Base-by-base conservation (phyloP, 1,140 invertebrate species). In the Trichomalopsis sarcophagae region DNA sequence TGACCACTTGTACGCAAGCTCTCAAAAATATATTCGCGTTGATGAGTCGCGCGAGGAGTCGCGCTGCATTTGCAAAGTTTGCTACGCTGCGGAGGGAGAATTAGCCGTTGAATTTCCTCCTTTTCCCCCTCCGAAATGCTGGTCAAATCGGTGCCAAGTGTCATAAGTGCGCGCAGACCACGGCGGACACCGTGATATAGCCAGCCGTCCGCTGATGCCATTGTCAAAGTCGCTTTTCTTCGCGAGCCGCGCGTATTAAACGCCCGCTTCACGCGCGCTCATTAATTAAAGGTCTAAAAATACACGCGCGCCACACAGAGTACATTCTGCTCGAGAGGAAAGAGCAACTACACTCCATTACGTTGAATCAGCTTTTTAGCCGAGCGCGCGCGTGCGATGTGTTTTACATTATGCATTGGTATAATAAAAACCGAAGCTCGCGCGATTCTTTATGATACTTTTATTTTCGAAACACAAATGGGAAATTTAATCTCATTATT, bases 271-370 rank as follows among this genome's bases (percentile, higher is more conserved):
- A 10, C 21, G 13, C 40, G 76, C 27, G 50, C 68, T 81, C 66
- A 81, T 81, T 81, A 71, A 69, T 69, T 71, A 47, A 69, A 14
- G 11, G n/a, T 44, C 69, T 30, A 81, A 50, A 81, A 81, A 81
- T 81, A 81, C 40, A 71, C 40, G 66, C 27, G 6, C 17, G 6
- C 17, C 47, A 10, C 47, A 47, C 10, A 47, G 44, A 17, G 55
- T 36, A 11, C 0, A 66, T 66, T 66, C n/a, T 27, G 23, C 21
- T 14, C 36, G n/a, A 74, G 71, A 36, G 71, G 71, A 69, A n/a
- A n/a, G 68, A 23, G 33, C 33, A 76, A 40, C 74, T 47, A 23
- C 44, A 23, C 62, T 80, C 78, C 78, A 80, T 80, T 80, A 80
- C 44, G 23, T 50, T 66, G 30, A 36, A 36, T 69, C 66, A 9